Percentiles rank a stretch among this genome's conserved stretches.
phyloP scores from a whole-genome alignment of 2,797 vertebrate species.

The Rhinophrynus dorsalis region DNA sequence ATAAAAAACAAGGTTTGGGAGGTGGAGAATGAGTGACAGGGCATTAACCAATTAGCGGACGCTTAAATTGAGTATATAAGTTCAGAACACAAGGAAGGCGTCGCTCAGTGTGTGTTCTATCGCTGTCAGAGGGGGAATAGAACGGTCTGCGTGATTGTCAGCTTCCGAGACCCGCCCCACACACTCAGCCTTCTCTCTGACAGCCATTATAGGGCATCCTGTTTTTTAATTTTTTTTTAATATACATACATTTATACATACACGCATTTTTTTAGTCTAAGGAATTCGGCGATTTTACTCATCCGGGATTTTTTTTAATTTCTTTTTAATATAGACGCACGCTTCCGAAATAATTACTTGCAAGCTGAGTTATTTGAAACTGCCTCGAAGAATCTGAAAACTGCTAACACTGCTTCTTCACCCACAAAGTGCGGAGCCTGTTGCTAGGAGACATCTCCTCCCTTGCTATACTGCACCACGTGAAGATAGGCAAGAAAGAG shows the following conservation, averaged over 20 bases:
- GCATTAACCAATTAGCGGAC: neutral
- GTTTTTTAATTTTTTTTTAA: neutral
- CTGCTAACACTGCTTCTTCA: too few species aligned
- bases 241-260: too few species aligned
- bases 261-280: too few species aligned
- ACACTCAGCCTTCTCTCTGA: neutral
- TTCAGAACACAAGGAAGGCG: neutral
- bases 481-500: too few species aligned
- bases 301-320: neutral
- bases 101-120: neutral
- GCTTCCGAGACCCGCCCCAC: neutral
- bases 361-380: too few species aligned
- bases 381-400: too few species aligned
- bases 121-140: slow-evolving; percentile 8
- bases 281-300: neutral
- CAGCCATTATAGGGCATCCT: slow-evolving; percentile 1
- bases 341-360: too few species aligned
- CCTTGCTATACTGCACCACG: too few species aligned
- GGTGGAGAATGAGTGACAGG: neutral
- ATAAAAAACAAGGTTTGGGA: neutral
- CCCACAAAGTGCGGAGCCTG: slow-evolving; percentile 42
- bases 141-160: neutral
- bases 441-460: slow-evolving; percentile 32
- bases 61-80: neutral
- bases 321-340: neutral